Percentiles rank a stretch among this genome's conserved stretches.
Evolutionary conservation across 2,113 vertebrate genomes (phyloP).

Genomic region (Macroglossus sobrinus): DNA sequence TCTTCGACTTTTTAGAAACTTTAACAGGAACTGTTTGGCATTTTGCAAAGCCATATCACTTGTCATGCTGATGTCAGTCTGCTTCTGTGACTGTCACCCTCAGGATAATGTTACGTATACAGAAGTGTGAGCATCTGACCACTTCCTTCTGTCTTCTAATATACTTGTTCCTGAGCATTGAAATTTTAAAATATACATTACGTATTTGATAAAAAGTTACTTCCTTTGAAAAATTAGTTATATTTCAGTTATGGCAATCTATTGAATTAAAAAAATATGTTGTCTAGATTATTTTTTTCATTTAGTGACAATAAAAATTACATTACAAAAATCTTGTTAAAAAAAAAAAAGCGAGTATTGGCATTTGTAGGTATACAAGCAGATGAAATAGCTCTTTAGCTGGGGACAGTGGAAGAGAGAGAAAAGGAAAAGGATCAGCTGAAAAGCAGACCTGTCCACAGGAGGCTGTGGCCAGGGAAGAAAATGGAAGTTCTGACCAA

Average conservation of each 20-base stretch:
- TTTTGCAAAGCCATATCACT: not conserved
- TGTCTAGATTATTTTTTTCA: not conserved
- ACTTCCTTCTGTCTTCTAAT: not conserved
- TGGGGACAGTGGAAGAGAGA: not conserved
- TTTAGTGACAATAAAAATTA: not conserved
- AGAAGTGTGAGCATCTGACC: not conserved
- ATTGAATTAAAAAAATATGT: not conserved
- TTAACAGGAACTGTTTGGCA: not conserved
- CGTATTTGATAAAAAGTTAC: not conserved
- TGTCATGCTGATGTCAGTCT: not conserved
- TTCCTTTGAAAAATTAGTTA: not conserved
- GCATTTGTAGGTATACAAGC: not conserved
- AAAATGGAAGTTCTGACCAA: not conserved
- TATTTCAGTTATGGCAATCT: not conserved
- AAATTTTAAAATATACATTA: not conserved
- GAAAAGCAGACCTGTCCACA: not conserved
- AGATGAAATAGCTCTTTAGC: not conserved
- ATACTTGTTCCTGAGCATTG: not conserved
- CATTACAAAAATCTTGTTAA: not conserved
- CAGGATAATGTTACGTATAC: not conserved
- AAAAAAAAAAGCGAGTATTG: not conserved
- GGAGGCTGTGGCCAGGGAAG: not conserved
- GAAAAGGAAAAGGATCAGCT: not conserved
- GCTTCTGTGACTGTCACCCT: not conserved
- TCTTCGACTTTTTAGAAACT: not conserved